A percentile compares a stretch with the other conserved stretches of the same genome.
These are phyloP conservation scores for Habropoda laboriosa DNA, from an alignment of 1,140 invertebrate species.

Conservation along the genomic window DNA sequence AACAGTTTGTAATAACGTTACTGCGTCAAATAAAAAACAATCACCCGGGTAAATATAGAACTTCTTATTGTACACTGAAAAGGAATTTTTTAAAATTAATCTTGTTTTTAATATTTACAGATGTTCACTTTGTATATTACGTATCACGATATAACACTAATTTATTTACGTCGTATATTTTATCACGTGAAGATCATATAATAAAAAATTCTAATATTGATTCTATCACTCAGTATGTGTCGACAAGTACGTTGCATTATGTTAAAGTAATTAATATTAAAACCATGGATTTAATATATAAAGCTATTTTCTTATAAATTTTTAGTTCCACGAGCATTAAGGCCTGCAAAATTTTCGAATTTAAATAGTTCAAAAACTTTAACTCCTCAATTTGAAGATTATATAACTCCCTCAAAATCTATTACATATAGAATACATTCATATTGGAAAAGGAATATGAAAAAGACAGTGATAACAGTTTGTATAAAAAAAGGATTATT, in stretches of 20 bases:
- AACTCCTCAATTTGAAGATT: slow-evolving; percentile 69
- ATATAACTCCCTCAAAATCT: slow-evolving; percentile 59
- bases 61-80: not conserved
- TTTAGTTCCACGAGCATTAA: slow-evolving; percentile 67
- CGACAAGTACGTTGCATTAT: slow-evolving; percentile 33
- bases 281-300: not conserved
- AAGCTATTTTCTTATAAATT: slow-evolving; percentile 8
- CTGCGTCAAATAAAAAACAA: slow-evolving; percentile 60
- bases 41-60: slow-evolving; percentile 66
- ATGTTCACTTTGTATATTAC: slow-evolving; percentile 71
- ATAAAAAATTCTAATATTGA: slow-evolving; percentile 59
- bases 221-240: slow-evolving; percentile 53
- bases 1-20: slow-evolving; percentile 37
- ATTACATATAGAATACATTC: slow-evolving; percentile 68
- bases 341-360: slow-evolving; percentile 43
- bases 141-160: slow-evolving; percentile 52
- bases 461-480: slow-evolving; percentile 62
- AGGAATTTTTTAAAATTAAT: not conserved
- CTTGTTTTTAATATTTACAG: slow-evolving; percentile 50
- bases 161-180: slow-evolving; percentile 59
- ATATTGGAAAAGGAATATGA: slow-evolving; percentile 58
- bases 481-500: slow-evolving; percentile 17
- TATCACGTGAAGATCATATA: slow-evolving; percentile 66
- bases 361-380: slow-evolving; percentile 22
- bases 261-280: slow-evolving; percentile 6